Evolutionary conservation across 2,113 vertebrate genomes (phyloP).

Genomic region (Anguilla rostrata): DNA sequence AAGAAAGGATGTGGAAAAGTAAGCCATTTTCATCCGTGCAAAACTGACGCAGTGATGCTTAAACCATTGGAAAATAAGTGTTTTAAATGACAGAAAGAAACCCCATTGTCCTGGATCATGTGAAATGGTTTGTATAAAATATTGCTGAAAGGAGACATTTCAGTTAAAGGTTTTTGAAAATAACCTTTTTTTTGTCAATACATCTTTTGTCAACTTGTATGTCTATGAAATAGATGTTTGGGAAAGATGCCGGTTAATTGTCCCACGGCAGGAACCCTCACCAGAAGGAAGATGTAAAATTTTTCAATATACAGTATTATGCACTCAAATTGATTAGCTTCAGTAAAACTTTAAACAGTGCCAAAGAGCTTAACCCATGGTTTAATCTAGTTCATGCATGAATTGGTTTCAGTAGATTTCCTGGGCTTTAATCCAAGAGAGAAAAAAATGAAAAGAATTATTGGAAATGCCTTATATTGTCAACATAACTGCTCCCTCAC

Average conservation of each 20-base stretch:
- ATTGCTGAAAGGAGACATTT: no score
- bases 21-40: no score
- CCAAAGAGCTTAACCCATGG: conserved; percentile 63
- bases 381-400: conserved; percentile 65
- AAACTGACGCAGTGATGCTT: no score
- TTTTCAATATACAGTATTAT: conserved; percentile 44
- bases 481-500: conserved; percentile 57
- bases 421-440: conserved; percentile 65
- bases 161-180: no score
- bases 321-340: conserved; percentile 70
- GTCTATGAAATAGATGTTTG: neutral
- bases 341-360: conserved; percentile 60
- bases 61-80: no score
- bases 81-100: neutral
- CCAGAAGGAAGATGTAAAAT: conserved; percentile 26
- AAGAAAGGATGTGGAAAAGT: no score
- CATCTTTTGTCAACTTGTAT: neutral
- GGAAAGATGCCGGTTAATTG: neutral
- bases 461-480: conserved; percentile 66
- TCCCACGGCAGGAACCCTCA: neutral
- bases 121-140: no score
- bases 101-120: neutral
- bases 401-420: conserved; percentile 48
- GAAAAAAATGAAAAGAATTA: conserved; percentile 71
- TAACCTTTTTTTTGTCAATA: no score